A percentile compares a stretch with the other conserved stretches of the same genome.
phyloP scores from a whole-genome alignment of 2,113 vertebrate genomes.

The Corythornis cristatus region DNA sequence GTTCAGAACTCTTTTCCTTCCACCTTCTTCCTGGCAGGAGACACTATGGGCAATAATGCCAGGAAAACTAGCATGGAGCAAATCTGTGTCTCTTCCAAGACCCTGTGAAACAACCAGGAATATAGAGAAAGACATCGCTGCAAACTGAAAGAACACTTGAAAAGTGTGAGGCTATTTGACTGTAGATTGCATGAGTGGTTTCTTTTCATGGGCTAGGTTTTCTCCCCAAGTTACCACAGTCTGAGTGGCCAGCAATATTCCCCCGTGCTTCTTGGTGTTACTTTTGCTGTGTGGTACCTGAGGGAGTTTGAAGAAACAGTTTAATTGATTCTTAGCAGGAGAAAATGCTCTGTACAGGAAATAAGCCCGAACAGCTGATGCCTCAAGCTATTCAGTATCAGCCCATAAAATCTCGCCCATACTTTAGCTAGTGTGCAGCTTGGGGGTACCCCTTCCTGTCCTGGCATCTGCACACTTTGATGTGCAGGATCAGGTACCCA shows the following conservation, averaged over 20 bases:
- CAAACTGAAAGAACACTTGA: background rate
- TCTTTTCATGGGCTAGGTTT: background rate
- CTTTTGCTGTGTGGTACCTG: background rate
- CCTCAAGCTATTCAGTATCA: background rate
- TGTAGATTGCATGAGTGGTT: rapidly evolving
- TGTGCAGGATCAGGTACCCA: background rate
- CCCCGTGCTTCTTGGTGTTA: background rate
- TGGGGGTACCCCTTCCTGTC: background rate
- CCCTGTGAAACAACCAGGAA: background rate
- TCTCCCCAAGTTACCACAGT: background rate
- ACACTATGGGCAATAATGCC: background rate
- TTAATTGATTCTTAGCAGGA: background rate
- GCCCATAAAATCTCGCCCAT: background rate
- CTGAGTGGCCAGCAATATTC: background rate
- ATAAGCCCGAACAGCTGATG: background rate
- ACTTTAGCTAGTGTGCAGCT: background rate
- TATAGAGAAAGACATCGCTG: background rate
- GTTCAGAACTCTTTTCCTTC: background rate
- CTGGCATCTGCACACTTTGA: background rate
- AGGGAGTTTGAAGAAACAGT: background rate
- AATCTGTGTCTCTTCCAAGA: background rate
- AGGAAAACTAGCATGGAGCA: background rate
- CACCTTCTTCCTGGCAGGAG: background rate
- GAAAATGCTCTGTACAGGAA: background rate
- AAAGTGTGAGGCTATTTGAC: background rate